Conservation (phyloP, 2,888 invertebrate species). For the Parnassius smintheus region DNA sequence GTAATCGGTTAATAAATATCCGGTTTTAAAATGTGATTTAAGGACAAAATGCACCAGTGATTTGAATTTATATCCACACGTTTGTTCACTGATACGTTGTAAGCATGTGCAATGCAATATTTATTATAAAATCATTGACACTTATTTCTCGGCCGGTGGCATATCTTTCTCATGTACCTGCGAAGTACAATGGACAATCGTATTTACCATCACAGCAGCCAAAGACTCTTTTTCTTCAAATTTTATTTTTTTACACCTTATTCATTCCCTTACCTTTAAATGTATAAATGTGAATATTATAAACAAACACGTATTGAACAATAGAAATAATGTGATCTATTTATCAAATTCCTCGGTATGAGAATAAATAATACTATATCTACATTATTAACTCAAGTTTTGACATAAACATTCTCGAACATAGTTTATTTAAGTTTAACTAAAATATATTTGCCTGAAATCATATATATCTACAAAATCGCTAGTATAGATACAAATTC, state of each 20-base stretch:
- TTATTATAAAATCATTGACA: slow-evolving; percentile 32
- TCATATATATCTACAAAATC: no score
- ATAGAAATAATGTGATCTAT: slow-evolving; percentile 28
- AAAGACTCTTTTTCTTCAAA: slow-evolving; percentile 58
- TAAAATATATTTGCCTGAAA: no score
- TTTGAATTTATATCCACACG: slow-evolving; percentile 48
- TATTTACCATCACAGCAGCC: slow-evolving; percentile 48
- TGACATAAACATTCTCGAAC: slow-evolving; percentile 11
- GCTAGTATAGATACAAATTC: no score
- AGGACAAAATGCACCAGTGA: slow-evolving; percentile 58
- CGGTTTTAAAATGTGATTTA: slow-evolving; percentile 17
- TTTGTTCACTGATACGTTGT: slow-evolving; percentile 7
- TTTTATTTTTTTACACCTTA: slow-evolving; percentile 46
- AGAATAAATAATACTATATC: slow-evolving; percentile 1
- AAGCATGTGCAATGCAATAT: slow-evolving; percentile 49
- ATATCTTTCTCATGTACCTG: slow-evolving; percentile 46
- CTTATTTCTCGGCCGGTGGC: not conserved
- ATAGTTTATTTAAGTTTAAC: not conserved
- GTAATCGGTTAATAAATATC: slow-evolving; percentile 34
- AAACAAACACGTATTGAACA: slow-evolving; percentile 29
- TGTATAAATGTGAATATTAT: slow-evolving; percentile 41
- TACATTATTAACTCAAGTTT: slow-evolving; percentile 4
- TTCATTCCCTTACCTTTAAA: slow-evolving; percentile 48
- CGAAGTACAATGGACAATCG: slow-evolving; percentile 57
- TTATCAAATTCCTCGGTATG: slow-evolving; percentile 2